Evolutionary conservation across 2,113 vertebrate genomes (phyloP).

Genomic region (Mus pahari): DNA sequence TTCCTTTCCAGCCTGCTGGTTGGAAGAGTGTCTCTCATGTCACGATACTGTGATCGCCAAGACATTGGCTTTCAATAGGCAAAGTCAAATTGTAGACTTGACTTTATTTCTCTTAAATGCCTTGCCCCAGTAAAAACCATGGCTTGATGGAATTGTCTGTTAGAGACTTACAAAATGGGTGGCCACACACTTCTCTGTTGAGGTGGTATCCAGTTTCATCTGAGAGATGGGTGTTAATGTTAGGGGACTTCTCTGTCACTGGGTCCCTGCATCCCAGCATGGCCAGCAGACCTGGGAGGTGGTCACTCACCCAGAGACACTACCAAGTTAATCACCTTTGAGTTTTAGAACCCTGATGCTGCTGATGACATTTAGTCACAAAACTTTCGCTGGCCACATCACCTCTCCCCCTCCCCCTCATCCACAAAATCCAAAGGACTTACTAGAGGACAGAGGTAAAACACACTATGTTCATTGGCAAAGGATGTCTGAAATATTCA

Average conservation of each 20-base stretch:
- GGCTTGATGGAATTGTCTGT: neutral
- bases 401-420: neutral
- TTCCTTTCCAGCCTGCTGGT: neutral
- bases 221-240: neutral
- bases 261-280: neutral
- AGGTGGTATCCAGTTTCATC: neutral
- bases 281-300: neutral
- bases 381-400: neutral
- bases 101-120: neutral
- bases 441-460: neutral
- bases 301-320: neutral
- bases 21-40: neutral
- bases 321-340: neutral
- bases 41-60: neutral
- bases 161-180: neutral
- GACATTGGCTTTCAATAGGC: neutral
- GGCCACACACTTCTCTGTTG: neutral
- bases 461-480: fast-evolving
- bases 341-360: neutral
- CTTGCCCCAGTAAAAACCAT: neutral
- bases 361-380: neutral
- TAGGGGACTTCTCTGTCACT: neutral
- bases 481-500: neutral
- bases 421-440: neutral
- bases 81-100: neutral